Conservation (phyloP, 2,113 vertebrate genomes). For the Ceyx melanurus region DNA sequence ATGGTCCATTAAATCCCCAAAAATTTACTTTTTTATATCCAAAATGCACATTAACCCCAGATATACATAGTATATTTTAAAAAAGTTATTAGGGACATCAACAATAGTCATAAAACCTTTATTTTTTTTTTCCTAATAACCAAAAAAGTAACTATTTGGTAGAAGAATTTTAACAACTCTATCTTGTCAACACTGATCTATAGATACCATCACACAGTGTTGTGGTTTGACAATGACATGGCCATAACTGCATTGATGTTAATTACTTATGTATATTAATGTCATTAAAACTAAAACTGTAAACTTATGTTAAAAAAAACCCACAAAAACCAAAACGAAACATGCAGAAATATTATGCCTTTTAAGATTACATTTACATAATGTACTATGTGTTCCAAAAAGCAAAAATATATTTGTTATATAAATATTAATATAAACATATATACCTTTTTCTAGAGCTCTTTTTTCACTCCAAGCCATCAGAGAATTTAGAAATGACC, state of each 20-base stretch:
- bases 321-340: background rate
- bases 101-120: background rate
- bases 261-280: background rate
- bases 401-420: background rate
- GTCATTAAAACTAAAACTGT: background rate
- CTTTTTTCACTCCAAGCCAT: constrained; percentile 17
- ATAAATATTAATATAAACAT: background rate
- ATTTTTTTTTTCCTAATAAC: background rate
- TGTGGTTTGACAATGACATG: background rate
- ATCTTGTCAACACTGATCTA: background rate
- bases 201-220: background rate
- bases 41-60: background rate
- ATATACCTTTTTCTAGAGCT: constrained; percentile 40
- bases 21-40: no score
- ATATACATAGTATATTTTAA: fast-evolving
- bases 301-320: background rate
- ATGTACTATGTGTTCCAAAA: background rate
- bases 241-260: background rate
- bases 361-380: background rate
- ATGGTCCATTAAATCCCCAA: no score
- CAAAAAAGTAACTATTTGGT: background rate
- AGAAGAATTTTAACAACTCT: background rate
- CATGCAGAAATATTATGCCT: background rate
- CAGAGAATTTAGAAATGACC: constrained; percentile 56
- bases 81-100: background rate